Percentiles rank a stretch among this genome's conserved stretches.
phyloP scores from a whole-genome alignment of 2,888 invertebrate species.

The Gastrophysa polygoni region DNA sequence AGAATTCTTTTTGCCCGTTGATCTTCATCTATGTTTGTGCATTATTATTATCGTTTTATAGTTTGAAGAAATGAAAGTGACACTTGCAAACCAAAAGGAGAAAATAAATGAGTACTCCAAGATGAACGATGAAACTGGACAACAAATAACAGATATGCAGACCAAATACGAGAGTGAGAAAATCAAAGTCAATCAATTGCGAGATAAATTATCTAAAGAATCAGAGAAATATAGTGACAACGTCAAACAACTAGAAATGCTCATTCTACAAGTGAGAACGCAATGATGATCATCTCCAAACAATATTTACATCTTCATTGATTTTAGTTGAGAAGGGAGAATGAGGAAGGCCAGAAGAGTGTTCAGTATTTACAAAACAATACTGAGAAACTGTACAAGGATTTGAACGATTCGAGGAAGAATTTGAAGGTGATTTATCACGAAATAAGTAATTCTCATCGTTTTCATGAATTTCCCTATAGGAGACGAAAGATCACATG shows the following conservation, averaged over 20 bases:
- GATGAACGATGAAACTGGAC: slow-evolving; percentile 17
- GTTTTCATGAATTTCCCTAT: background rate
- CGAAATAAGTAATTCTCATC: background rate
- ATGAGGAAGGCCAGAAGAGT: slow-evolving; percentile 40
- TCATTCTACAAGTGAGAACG: slow-evolving; percentile 37
- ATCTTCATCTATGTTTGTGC: too few relatives aligned
- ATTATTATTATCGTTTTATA: slow-evolving; percentile 3
- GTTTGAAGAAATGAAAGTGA: slow-evolving; percentile 11
- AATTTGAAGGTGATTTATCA: slow-evolving; percentile 40
- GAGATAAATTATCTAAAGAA: slow-evolving; percentile 33
- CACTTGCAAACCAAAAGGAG: slow-evolving; percentile 19
- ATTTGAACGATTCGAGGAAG: slow-evolving; percentile 45
- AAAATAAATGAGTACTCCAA: slow-evolving; percentile 14
- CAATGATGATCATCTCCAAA: background rate
- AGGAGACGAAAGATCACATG: slow-evolving; percentile 25
- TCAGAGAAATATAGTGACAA: slow-evolving; percentile 36
- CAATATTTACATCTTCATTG: background rate
- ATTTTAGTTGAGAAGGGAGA: slow-evolving; percentile 43
- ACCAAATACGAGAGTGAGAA: slow-evolving; percentile 29
- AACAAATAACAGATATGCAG: slow-evolving; percentile 25
- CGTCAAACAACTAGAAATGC: slow-evolving; percentile 36
- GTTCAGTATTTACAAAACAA: slow-evolving; percentile 50
- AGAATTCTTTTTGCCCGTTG: slow-evolving; percentile 13
- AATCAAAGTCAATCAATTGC: slow-evolving; percentile 23
- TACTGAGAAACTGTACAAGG: slow-evolving; percentile 46